phyloP scores from a whole-genome alignment of 2,888 invertebrate species.

The Bembecia ichneumoniformis region DNA sequence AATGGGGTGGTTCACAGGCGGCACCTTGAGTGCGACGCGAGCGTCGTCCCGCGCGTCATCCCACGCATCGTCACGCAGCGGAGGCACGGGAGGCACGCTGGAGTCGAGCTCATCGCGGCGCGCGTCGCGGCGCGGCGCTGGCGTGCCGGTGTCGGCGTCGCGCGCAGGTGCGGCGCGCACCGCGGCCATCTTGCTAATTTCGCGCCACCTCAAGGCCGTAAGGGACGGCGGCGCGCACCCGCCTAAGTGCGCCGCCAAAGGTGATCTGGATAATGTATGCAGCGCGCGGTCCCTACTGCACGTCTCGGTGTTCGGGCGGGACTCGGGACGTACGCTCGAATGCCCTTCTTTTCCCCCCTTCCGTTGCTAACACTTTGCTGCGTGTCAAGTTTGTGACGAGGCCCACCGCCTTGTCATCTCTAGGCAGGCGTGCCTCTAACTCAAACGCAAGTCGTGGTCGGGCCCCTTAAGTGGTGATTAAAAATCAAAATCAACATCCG shows the following conservation, averaged over 20 bases:
- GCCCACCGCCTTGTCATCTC: no score
- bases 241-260: constrained; percentile 72
- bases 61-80: constrained; percentile 65
- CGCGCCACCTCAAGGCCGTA: constrained; percentile 84
- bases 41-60: constrained; percentile 56
- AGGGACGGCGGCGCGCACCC: constrained; percentile 70
- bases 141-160: constrained; percentile 82
- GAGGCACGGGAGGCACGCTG: constrained; percentile 60
- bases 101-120: constrained; percentile 70
- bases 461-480: no score
- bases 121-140: constrained; percentile 75
- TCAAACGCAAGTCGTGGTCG: no score
- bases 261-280: constrained; percentile 72
- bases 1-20: constrained; percentile 71
- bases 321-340: constrained; percentile 23
- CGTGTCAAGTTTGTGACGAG: no score
- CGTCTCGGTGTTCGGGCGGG: constrained; percentile 47
- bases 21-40: constrained; percentile 69
- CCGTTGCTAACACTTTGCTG: no score
- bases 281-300: constrained; percentile 62
- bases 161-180: constrained; percentile 94
- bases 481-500: no score
- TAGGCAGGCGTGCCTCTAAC: no score
- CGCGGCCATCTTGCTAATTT: constrained; percentile 95
- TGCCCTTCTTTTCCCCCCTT: constrained; percentile 6